A percentile compares a stretch with the other conserved stretches of the same genome.
These are phyloP conservation scores for Rhagologus leucostigma DNA, from an alignment of 2,113 vertebrate genomes.

Conservation along the genomic window DNA sequence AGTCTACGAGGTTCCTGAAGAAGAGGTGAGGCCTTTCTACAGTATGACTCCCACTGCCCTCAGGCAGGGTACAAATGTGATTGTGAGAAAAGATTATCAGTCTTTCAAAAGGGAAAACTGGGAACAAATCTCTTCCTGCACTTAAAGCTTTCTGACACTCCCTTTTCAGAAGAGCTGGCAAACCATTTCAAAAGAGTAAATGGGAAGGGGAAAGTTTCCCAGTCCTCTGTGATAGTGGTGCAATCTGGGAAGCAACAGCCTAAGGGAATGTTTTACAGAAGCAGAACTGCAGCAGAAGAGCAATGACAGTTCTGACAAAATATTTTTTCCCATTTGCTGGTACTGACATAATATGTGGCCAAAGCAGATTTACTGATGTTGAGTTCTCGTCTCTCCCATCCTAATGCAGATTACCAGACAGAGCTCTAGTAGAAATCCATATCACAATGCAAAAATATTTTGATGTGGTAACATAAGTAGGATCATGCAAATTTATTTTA, in stretches of 20 bases:
- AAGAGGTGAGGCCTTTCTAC: slow-evolving; percentile 65
- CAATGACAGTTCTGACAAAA: background rate
- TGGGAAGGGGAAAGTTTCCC: background rate
- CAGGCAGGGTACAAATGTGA: background rate
- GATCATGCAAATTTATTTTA: background rate
- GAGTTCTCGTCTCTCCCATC: background rate
- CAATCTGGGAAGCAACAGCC: background rate
- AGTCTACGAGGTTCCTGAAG: slow-evolving; percentile 78
- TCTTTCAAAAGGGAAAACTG: background rate
- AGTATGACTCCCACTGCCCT: background rate
- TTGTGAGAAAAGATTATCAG: background rate
- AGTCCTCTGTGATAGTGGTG: background rate
- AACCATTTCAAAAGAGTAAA: background rate
- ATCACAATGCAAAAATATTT: background rate
- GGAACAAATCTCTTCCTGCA: background rate
- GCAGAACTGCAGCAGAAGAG: background rate
- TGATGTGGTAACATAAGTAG: background rate
- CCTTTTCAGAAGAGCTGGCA: background rate
- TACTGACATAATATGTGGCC: background rate
- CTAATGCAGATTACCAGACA: background rate
- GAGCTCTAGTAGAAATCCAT: background rate
- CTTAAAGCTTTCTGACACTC: background rate
- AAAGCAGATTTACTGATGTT: background rate
- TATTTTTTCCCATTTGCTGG: background rate
- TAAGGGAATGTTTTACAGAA: background rate